Evolutionary conservation across 1,140 invertebrate genomes (phyloP), one percentile per base, ranked within the genome.

Genomic region (Mya arenaria): DNA sequence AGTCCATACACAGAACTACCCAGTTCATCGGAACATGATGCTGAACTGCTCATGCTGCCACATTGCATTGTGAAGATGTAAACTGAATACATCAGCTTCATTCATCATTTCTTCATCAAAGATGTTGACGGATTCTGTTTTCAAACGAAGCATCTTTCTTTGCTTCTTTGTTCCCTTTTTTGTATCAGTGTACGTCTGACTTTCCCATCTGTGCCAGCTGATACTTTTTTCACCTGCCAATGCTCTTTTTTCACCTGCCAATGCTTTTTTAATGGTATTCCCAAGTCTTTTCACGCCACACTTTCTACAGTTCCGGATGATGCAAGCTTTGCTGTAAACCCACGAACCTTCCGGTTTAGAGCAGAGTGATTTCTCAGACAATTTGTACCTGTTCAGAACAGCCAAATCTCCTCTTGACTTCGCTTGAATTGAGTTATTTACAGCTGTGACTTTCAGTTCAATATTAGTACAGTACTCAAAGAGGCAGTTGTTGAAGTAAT

Each of bases 1-100:
- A 86, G 25, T 81, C 84, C 62, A 84, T 79, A 17, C 56, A 74
- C 23, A 77, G 39, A 28, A 68, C 13, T 10, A 68, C 37, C 19
- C 10, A 41, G 17, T 68, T 44, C 19, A 23, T 23, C 25, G 65
- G 65, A 39, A 68, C 15, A 10, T 68, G 15, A 10, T 68, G 8
- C 6, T 34, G 19, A 30, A 36, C 62, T 65, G 28, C 10, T 34
- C 8, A 15, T 34, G 32, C 23, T 65, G 28, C 25, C 28, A 30
- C 32, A 13, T 65, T 10, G 62, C 62, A 65, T 65, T n/a, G n/a
- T n/a, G n/a, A n/a, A n/a, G n/a, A n/a, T n/a, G n/a, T n/a, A n/a
- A 13, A 48, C 44, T 48, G 44, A 48, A 48, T 13, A n/a, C n/a
- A 10, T 48, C 44, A 48, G n/a, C 44, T 48, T 48, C 44, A 10